Evolutionary conservation across 2,888 invertebrate genomes (phyloP).

Genomic region (Lacanobia oleracea): DNA sequence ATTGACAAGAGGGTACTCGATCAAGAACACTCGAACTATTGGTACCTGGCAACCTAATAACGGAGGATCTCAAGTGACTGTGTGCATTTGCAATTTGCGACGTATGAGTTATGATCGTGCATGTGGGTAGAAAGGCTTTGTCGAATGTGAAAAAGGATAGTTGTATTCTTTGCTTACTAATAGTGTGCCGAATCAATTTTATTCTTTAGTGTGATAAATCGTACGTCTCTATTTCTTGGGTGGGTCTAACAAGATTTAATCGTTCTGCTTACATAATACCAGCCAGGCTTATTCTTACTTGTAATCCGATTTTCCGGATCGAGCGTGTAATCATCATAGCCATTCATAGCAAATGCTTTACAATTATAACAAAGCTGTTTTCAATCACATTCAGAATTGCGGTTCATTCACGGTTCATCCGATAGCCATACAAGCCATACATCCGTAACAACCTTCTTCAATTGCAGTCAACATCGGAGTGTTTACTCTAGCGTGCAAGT

Average conservation of each 20-base stretch:
- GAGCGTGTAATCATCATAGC: conserved; percentile 24
- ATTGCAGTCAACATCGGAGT: conserved; percentile 54
- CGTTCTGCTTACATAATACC: conserved; percentile 24
- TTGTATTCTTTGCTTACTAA: conserved; percentile 2
- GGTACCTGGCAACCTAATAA: conserved; percentile 26
- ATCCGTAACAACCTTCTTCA: conserved; percentile 58
- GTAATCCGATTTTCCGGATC: conserved; percentile 20
- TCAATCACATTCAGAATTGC: conserved; percentile 36
- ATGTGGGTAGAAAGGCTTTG: conserved; percentile 5
- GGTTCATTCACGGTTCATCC: conserved; percentile 49
- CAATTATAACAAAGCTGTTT: conserved; percentile 35
- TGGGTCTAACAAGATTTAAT: neutral
- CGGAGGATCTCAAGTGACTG: conserved; percentile 30
- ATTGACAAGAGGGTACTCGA: conserved; percentile 47
- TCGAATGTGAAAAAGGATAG: neutral
- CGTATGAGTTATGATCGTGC: conserved; percentile 1
- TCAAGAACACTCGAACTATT: conserved; percentile 31
- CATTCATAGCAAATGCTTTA: conserved; percentile 30
- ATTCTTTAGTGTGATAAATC: neutral
- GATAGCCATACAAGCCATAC: conserved; percentile 27
- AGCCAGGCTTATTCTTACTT: conserved; percentile 18
- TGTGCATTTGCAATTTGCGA: conserved; percentile 22
- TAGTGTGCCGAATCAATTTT: neutral
- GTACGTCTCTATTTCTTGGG: neutral
- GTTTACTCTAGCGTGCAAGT: conserved; percentile 68